phyloP scores from a whole-genome alignment of 2,888 invertebrate genomes.

The Athetis lepigone region DNA sequence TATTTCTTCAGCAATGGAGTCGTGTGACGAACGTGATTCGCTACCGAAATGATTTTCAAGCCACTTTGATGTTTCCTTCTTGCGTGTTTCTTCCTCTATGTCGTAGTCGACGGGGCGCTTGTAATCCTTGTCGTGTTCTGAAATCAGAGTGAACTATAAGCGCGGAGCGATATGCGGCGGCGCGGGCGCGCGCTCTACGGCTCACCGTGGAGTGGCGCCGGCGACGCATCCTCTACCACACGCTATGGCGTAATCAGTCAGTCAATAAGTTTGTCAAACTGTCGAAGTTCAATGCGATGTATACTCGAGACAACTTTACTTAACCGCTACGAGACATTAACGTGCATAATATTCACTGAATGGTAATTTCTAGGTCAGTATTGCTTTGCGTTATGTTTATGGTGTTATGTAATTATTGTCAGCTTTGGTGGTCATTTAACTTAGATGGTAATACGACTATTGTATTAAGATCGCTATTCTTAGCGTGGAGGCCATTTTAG shows the following conservation, averaged over 20 bases:
- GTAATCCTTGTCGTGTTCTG: constrained; percentile 93
- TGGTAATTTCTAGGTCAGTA: constrained; percentile 84
- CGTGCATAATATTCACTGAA: constrained; percentile 79
- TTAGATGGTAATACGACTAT: constrained; percentile 50
- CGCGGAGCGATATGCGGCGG: constrained; percentile 54
- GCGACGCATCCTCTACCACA: constrained; percentile 74
- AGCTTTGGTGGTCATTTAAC: constrained; percentile 55
- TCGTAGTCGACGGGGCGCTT: constrained; percentile 96
- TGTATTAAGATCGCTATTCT: constrained; percentile 39
- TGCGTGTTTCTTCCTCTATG: constrained; percentile 96
- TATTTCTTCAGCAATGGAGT: constrained; percentile 92
- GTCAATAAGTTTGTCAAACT: constrained; percentile 89
- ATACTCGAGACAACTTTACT: constrained; percentile 83
- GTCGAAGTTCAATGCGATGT: constrained; percentile 87
- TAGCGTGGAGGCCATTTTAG: constrained; percentile 19
- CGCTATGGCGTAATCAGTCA: constrained; percentile 85
- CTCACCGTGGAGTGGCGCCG: constrained; percentile 77
- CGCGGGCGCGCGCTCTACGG: constrained; percentile 80
- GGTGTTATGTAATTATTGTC: constrained; percentile 69
- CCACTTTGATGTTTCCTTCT: constrained; percentile 97
- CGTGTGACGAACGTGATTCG: constrained; percentile 94
- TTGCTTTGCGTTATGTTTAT: constrained; percentile 71
- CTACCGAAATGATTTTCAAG: constrained; percentile 97
- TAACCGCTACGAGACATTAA: constrained; percentile 77
- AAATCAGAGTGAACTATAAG: constrained; percentile 84